Evolutionary conservation across 2,797 vertebrate species (phyloP), one percentile per base, ranked within the genome.

Genomic region (Eulemur albifrons): DNA sequence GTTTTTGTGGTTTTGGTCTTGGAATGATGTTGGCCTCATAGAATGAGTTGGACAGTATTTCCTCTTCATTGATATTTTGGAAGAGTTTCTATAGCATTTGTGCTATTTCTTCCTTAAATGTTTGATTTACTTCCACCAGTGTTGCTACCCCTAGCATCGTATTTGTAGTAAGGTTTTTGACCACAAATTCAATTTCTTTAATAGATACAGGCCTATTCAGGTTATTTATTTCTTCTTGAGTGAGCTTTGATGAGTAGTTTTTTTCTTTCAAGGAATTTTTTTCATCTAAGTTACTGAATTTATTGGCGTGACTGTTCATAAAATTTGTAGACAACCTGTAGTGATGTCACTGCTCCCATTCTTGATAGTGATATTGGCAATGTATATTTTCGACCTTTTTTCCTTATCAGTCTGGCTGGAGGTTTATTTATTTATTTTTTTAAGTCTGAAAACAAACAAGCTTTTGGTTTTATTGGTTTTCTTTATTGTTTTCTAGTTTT

Each of bases 401-500:
- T 48, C 2, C 35, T 88, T 38, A 35, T n/a, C 38, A 72, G 2
- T 84, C 18, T 84, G 18, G 23, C 5, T 43, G 73, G 57, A 86
- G 48, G n/a, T 50, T 81, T 63, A 40, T 63, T 23, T 18, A 1
- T 52, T 54, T 54, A 54, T 35, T 48, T 45, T 69, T 61, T 75
- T 38, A 4, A 35, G 30, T 77, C n/a, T 82, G 59, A 73, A 91
- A 81, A 75, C 3, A 91, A 81, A 75, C 3, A 14, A 80, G 11
- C 6, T 90, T 94, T 93, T 23, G 8, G 32, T 73, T 87, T 90
- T 76, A 88, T 69, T 79, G 57, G 50, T 84, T 92, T 95, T 84
- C 48, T 57, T 88, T 70, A 23, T 54, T 82, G 11, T 87, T 88
- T 83, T 92, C 67, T 81, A 21, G 50, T 79, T 67, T 94, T 38